These are phyloP conservation scores for Cotesia glomerata DNA, from an alignment of 1,140 invertebrate genomes.

Conservation along the genomic window DNA sequence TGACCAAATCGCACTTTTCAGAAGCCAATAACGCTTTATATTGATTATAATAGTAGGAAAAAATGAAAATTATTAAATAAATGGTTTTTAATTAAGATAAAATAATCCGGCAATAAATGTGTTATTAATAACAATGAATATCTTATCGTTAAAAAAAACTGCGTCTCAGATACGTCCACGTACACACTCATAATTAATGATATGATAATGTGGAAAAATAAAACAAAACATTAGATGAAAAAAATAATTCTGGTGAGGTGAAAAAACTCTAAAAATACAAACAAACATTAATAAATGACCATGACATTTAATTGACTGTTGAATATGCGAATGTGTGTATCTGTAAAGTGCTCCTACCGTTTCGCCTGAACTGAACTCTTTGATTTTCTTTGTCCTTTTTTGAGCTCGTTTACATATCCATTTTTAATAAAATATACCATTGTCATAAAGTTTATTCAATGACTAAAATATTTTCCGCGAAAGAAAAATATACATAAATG, in stretches of 20 bases:
- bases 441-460: background rate
- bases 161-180: background rate
- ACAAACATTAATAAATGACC: slow-evolving; percentile 11
- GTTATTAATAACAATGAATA: no score
- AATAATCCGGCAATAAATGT: no score
- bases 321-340: background rate
- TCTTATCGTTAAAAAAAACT: background rate
- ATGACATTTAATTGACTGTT: slow-evolving; percentile 18
- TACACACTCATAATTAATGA: background rate
- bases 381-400: background rate
- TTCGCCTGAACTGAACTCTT: no score
- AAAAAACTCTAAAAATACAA: slow-evolving; percentile 14
- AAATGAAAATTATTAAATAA: no score
- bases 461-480: background rate
- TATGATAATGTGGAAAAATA: background rate
- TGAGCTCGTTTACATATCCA: background rate
- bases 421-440: background rate
- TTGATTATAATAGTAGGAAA: no score
- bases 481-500: background rate
- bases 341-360: background rate
- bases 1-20: no score
- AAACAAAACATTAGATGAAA: background rate
- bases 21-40: no score
- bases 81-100: no score
- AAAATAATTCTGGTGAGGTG: slow-evolving; percentile 1